A percentile compares a stretch with the other conserved stretches of the same genome.
These are phyloP conservation scores for Orchestia grillus DNA, from an alignment of 1,140 invertebrate genomes.

Conservation along the genomic window DNA sequence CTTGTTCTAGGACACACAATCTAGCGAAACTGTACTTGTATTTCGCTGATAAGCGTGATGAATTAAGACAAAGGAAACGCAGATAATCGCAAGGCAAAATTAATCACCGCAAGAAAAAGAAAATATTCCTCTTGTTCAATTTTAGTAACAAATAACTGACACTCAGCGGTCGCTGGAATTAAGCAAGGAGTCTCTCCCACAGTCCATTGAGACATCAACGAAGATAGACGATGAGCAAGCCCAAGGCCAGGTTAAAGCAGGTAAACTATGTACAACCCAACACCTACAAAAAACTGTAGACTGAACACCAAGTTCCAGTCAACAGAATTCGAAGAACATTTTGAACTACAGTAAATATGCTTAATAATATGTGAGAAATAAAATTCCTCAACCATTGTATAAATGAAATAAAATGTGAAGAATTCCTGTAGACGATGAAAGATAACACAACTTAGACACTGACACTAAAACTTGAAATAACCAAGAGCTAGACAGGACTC, in stretches of 20 bases:
- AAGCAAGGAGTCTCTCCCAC: neutral
- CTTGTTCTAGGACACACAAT: neutral
- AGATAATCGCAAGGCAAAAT: neutral
- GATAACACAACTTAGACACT: too few species aligned
- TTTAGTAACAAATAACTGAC: neutral
- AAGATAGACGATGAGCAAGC: neutral
- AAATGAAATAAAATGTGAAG: too few species aligned
- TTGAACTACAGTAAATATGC: neutral
- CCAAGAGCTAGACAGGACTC: neutral
- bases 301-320: neutral
- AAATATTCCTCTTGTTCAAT: neutral
- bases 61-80: neutral
- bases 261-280: neutral
- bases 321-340: neutral
- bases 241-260: neutral
- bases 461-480: neutral
- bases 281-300: neutral
- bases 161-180: neutral
- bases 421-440: too few species aligned
- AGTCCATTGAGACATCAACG: neutral
- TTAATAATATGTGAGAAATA: neutral
- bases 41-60: neutral
- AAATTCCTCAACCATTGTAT: neutral
- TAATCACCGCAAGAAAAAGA: neutral
- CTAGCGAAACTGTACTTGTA: neutral